Conservation (phyloP, 1,140 invertebrate genomes). For the Drosophila burlai region DNA sequence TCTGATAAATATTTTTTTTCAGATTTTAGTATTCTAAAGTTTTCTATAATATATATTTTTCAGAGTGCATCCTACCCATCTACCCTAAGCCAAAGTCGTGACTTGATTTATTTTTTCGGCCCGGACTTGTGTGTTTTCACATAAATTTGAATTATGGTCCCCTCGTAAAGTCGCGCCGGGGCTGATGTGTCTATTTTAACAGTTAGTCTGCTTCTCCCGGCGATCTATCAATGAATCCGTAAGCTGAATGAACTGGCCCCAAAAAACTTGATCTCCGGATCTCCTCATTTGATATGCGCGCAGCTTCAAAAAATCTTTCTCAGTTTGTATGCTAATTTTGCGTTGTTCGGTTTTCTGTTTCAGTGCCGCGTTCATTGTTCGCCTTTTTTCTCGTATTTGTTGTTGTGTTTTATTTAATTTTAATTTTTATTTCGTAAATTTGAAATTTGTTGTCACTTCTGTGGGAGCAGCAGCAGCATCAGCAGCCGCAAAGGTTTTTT, state of each 20-base stretch:
- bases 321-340: conserved; percentile 75
- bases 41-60: conserved; percentile 8
- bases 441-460: conserved; percentile 82
- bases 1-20: too few relatives aligned
- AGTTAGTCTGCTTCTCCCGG: conserved; percentile 33
- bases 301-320: conserved; percentile 42
- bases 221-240: conserved; percentile 78
- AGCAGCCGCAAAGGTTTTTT: conserved; percentile 60
- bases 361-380: conserved; percentile 45
- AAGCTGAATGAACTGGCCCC: conserved; percentile 69
- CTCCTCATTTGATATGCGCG: conserved; percentile 68
- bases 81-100: conserved; percentile 30
- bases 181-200: conserved; percentile 55
- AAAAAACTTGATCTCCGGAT: conserved; percentile 41
- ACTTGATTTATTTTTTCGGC: conserved; percentile 55
- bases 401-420: conserved; percentile 77
- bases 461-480: conserved; percentile 51
- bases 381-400: conserved; percentile 14
- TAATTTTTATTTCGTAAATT: conserved; percentile 84
- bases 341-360: conserved; percentile 37
- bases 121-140: conserved; percentile 55
- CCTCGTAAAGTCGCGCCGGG: conserved; percentile 45
- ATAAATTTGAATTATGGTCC: conserved; percentile 56
- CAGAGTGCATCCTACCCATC: conserved; percentile 11
- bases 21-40: too few relatives aligned